phyloP scores from a whole-genome alignment of 2,113 vertebrate genomes.

The Grus americana region DNA sequence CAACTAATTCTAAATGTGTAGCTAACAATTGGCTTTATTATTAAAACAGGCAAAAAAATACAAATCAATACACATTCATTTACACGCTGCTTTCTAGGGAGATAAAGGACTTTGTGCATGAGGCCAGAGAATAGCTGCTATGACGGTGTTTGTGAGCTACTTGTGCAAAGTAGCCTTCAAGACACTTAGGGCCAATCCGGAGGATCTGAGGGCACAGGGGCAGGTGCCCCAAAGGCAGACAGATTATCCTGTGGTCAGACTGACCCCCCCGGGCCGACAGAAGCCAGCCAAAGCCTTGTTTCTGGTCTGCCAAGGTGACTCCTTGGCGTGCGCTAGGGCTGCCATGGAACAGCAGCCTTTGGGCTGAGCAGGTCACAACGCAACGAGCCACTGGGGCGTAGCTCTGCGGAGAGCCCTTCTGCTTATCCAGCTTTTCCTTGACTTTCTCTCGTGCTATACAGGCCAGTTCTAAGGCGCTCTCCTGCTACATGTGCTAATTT shows the following conservation, averaged over 20 bases:
- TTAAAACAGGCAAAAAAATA: neutral
- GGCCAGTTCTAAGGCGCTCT: neutral
- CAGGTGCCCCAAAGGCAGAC: neutral
- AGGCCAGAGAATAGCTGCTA: neutral
- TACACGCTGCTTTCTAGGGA: neutral
- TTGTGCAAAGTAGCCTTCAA: neutral
- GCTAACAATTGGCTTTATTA: neutral
- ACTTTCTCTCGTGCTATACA: neutral
- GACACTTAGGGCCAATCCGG: fast-evolving
- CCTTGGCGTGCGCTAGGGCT: too few species aligned
- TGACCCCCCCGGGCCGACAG: neutral
- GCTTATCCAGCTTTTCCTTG: neutral
- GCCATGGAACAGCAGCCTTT: neutral
- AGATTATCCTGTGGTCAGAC: neutral
- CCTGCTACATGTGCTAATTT: fast-evolving
- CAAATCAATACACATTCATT: neutral
- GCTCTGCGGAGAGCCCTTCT: neutral
- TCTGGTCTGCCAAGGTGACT: neutral
- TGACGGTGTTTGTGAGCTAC: neutral
- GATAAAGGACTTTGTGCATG: neutral
- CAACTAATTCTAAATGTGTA: neutral
- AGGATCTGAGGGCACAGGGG: neutral
- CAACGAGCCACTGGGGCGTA: fast-evolving
- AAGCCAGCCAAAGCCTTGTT: neutral
- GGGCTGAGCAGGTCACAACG: neutral